Base-by-base conservation (phyloP, 2,797 vertebrate genomes). In the Spondyliosoma cantharus region DNA sequence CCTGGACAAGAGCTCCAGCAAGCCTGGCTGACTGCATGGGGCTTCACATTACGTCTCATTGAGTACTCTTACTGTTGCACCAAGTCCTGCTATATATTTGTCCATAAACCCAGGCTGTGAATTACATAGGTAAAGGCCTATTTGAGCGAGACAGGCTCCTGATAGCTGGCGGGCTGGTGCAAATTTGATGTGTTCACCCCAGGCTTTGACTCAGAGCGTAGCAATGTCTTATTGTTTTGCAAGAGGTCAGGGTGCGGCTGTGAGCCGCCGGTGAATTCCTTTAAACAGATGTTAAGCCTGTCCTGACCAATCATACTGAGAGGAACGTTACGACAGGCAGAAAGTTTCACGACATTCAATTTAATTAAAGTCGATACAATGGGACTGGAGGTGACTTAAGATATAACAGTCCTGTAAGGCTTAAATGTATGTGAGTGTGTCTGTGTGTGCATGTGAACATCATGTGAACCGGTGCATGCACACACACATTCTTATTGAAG, bases 281-380 rank as follows among this genome's bases (percentile, higher is more conserved):
- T 90, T 83, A 89, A 93, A 91, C 86, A 93, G 89, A 92, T 92
- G 90, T 86, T 89, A 84, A 77, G 89, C 85, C 84, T 90, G 91
- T 95, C 92, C 80, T 76, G 80, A 84, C 81, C 84, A 89, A 93
- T 95, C 92, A 93, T 20, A 83, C 27, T 15, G 72, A 78, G 62
- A 71, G 81, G 78, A 91, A 91, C 79, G 57, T 78, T 89, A 88
- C 92, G 87, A 86, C 49, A 71, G 84, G 82, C 78, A 29, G 88
- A 93, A 85, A 78, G 81, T 81, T 89, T 86, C 57, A 76, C 54
- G 87, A 93, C 90, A 91, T 93, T 93, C 71, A 80, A 89, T 91
- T 93, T 92, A 93, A 95, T 92, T 93, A 92, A 88, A 93, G 71
- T 7, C 3, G 91, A 94, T 93, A 82, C 90, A 90, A 90, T 73